These are phyloP conservation scores for Lamellibrachia luymesi DNA, from an alignment of 1,140 invertebrate species.

Conservation along the genomic window DNA sequence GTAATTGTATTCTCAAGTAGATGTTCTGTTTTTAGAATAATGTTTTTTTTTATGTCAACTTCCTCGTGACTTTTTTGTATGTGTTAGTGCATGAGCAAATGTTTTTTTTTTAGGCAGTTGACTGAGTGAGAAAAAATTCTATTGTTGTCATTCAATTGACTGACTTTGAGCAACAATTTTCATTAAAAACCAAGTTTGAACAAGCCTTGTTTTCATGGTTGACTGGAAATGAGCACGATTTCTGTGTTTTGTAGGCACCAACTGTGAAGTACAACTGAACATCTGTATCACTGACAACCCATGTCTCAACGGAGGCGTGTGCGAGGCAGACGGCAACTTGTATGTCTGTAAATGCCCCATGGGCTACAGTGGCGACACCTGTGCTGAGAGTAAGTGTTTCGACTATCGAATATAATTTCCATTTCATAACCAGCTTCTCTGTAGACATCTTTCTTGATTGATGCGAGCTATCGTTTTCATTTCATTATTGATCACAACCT, in stretches of 20 bases:
- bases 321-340: constrained; percentile 39
- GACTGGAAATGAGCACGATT: not conserved
- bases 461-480: too few relatives aligned
- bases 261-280: constrained; percentile 69
- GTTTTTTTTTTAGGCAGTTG: not conserved
- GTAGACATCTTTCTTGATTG: too few relatives aligned
- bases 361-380: constrained; percentile 74
- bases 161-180: too few relatives aligned
- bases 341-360: constrained; percentile 77
- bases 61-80: not conserved
- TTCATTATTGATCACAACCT: too few relatives aligned
- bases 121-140: not conserved
- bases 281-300: constrained; percentile 68
- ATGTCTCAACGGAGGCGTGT: constrained; percentile 79
- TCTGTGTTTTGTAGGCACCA: constrained; percentile 59
- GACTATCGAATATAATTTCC: too few relatives aligned
- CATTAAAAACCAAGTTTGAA: not conserved
- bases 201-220: not conserved
- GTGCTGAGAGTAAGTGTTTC: constrained; percentile 63
- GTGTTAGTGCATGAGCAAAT: not conserved
- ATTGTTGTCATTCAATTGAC: not conserved
- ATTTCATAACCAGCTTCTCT: too few relatives aligned
- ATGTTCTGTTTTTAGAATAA: too few relatives aligned
- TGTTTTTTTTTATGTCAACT: too few relatives aligned
- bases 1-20: not conserved